Evolutionary conservation across 2,113 vertebrate species (phyloP).

Genomic region (Zeus faber): DNA sequence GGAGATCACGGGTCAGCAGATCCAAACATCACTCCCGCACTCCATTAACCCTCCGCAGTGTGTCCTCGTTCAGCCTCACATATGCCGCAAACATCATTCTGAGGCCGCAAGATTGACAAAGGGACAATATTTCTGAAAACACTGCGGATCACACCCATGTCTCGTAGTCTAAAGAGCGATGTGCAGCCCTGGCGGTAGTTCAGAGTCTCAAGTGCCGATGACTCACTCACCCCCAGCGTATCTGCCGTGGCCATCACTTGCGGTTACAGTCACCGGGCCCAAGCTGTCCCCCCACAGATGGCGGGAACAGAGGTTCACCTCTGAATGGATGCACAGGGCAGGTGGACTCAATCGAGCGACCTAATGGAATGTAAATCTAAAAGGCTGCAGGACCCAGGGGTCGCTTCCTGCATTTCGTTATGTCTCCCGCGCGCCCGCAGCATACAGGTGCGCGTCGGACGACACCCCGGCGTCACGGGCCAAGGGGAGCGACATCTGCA

Average conservation of each 20-base stretch:
- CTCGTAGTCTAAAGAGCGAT: no score
- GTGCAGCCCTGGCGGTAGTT: no score
- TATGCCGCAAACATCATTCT: no score
- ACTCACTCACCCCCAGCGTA: constrained; percentile 27
- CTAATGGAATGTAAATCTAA: constrained; percentile 66
- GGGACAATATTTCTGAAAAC: no score
- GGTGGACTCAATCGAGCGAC: constrained; percentile 63
- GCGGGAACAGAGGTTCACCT: constrained; percentile 35
- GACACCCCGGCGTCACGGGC: constrained; percentile 29
- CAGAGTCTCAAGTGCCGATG: no score
- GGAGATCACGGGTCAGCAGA: no score
- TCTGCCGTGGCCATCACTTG: constrained; percentile 48
- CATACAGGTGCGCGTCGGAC: constrained; percentile 52
- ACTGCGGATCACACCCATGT: no score
- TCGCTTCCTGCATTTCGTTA: constrained; percentile 41
- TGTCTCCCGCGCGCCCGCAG: constrained; percentile 27
- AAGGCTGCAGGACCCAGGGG: constrained; percentile 29
- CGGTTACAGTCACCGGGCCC: constrained; percentile 38
- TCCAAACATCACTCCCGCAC: no score
- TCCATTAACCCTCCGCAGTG: no score
- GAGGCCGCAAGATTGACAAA: no score
- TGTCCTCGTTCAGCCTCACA: no score
- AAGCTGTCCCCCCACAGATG: constrained; percentile 55
- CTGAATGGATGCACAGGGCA: constrained; percentile 43
- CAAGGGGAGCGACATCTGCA: constrained; percentile 34